Conservation (phyloP, 2,888 invertebrate genomes). For the Hypomecis punctinalis region DNA sequence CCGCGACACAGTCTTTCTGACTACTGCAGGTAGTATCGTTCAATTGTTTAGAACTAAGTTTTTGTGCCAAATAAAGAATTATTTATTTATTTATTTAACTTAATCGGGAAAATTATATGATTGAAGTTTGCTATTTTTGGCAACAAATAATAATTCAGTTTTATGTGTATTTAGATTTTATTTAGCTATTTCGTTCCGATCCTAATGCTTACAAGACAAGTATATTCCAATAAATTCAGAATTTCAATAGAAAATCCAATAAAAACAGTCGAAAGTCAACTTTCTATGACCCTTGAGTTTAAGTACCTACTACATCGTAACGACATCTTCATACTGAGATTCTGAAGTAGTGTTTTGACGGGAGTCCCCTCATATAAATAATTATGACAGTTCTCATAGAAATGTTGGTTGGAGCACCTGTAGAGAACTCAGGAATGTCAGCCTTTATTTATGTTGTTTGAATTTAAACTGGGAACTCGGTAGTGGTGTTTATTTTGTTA, state of each 20-base stretch:
- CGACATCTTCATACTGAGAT: conserved; percentile 40
- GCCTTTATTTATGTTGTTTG: conserved; percentile 33
- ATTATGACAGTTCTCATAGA: conserved; percentile 76
- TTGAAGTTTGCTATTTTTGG: too few relatives aligned
- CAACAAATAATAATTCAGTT: too few relatives aligned
- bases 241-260: conserved; percentile 15
- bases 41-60: too few relatives aligned
- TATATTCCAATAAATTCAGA: conserved; percentile 11
- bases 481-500: conserved; percentile 25
- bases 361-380: conserved; percentile 64
- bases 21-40: too few relatives aligned
- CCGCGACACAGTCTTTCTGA: too few relatives aligned
- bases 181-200: too few relatives aligned
- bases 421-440: conserved; percentile 46
- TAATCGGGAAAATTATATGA: too few relatives aligned
- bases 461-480: conserved; percentile 22
- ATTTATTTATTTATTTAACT: too few relatives aligned
- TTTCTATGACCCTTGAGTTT: conserved; percentile 37
- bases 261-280: conserved; percentile 23
- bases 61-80: too few relatives aligned
- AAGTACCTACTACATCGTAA: conserved; percentile 36
- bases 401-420: conserved; percentile 62
- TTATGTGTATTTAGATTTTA: too few relatives aligned
- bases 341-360: conserved; percentile 44
- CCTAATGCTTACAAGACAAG: too few relatives aligned